phyloP scores from a whole-genome alignment of 2,113 vertebrate species.

The Tursiops truncatus region DNA sequence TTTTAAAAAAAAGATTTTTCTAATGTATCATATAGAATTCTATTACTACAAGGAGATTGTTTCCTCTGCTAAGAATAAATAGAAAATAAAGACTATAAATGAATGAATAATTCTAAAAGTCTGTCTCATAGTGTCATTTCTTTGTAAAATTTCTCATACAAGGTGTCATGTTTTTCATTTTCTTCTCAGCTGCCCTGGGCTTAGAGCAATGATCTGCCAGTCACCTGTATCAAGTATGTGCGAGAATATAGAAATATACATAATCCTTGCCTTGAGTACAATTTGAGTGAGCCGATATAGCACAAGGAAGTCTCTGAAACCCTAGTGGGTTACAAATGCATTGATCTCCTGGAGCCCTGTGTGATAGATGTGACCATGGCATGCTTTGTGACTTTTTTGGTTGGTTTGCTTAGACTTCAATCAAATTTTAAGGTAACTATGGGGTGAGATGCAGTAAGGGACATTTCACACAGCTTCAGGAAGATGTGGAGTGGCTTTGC shows the following conservation, averaged over 20 bases:
- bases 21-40: background rate
- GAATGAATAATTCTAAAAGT: constrained; percentile 24
- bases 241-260: background rate
- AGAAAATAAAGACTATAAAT: constrained; percentile 10
- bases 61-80: constrained; percentile 41
- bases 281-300: background rate
- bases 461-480: background rate
- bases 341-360: background rate
- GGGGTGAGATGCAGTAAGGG: background rate
- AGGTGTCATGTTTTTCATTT: background rate
- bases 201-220: background rate
- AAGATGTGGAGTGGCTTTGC: background rate
- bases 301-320: background rate
- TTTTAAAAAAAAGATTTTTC: constrained; percentile 42
- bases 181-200: background rate
- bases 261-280: background rate
- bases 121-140: background rate
- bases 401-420: constrained; percentile 34
- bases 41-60: background rate
- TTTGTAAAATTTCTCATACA: constrained; percentile 42
- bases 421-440: constrained; percentile 1
- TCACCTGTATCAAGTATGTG: background rate
- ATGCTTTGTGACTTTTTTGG: background rate
- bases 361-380: background rate
- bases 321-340: background rate